These are phyloP conservation scores for Cheilinus undulatus DNA, from an alignment of 2,113 vertebrate genomes.

Conservation along the genomic window DNA sequence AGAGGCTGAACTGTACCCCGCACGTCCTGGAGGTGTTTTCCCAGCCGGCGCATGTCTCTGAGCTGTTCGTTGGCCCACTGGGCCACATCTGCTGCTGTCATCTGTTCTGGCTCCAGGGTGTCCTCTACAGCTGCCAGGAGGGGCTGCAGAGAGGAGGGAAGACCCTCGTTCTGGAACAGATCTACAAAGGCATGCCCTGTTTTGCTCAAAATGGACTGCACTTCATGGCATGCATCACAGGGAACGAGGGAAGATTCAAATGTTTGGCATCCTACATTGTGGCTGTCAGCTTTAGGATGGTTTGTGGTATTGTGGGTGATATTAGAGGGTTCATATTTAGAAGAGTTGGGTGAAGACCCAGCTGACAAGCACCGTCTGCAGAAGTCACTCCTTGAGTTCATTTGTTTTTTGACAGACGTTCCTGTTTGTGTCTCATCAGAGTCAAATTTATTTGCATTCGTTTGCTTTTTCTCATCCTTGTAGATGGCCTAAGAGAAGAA, in stretches of 20 bases:
- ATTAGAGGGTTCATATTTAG: background rate
- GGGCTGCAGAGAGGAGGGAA: conserved; percentile 88
- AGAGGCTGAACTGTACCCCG: conserved; percentile 83
- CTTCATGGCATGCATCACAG: conserved; percentile 83
- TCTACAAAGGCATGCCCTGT: conserved; percentile 83
- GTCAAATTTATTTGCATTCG: conserved; percentile 26
- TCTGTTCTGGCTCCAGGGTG: conserved; percentile 68
- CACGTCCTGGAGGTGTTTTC: conserved; percentile 87
- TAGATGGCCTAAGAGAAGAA: conserved; percentile 38
- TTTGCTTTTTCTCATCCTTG: conserved; percentile 26
- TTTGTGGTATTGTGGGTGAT: background rate
- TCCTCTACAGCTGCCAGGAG: conserved; percentile 84
- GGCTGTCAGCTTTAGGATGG: conserved; percentile 25
- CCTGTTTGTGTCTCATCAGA: conserved; percentile 25
- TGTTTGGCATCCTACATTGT: conserved; percentile 80
- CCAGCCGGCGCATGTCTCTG: conserved; percentile 86
- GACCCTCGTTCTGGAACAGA: conserved; percentile 88
- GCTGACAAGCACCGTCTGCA: conserved; percentile 20
- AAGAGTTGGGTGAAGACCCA: conserved; percentile 45
- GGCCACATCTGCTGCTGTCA: conserved; percentile 84
- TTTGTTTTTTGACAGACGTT: conserved; percentile 13
- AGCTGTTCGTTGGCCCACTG: conserved; percentile 90
- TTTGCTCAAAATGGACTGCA: conserved; percentile 83
- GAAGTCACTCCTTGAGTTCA: conserved; percentile 17
- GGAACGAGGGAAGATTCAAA: conserved; percentile 73